Conservation (phyloP, 2,113 vertebrate species). For the Neolamprologus sp. region DNA sequence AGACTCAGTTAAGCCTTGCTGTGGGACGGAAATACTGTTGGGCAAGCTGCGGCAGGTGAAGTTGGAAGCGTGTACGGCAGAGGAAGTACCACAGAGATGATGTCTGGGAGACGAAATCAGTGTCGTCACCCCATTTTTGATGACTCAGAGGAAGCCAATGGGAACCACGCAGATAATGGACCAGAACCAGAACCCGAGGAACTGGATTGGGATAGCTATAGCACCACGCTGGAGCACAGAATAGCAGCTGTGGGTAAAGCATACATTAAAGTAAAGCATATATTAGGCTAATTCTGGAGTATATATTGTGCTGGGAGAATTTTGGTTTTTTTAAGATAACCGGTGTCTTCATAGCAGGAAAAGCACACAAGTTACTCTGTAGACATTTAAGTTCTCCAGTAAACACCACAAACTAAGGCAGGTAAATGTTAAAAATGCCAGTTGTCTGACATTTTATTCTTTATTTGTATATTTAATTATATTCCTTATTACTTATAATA, state of each 20-base stretch:
- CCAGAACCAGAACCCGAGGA: slow-evolving; percentile 70
- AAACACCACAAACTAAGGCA: background rate
- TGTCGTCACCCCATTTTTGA: slow-evolving; percentile 32
- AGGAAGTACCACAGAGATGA: background rate
- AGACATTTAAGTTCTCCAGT: background rate
- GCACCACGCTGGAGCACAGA: slow-evolving; percentile 64
- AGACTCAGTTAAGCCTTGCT: background rate
- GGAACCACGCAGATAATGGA: slow-evolving; percentile 42
- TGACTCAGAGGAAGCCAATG: slow-evolving; percentile 40
- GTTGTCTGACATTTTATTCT: background rate
- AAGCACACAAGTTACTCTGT: background rate
- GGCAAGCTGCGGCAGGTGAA: background rate
- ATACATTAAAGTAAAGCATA: slow-evolving; percentile 23
- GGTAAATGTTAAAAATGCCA: background rate
- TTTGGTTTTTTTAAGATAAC: background rate
- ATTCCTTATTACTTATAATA: background rate
- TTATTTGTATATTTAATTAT: background rate
- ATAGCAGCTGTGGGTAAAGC: slow-evolving; percentile 61
- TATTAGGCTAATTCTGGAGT: background rate
- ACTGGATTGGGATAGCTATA: slow-evolving; percentile 74
- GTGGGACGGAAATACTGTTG: background rate
- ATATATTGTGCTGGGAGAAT: background rate
- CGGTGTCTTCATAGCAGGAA: background rate
- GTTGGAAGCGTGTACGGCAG: background rate
- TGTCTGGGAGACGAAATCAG: slow-evolving; percentile 11